These are phyloP conservation scores for Caenorhabditis sp. DNA, from an alignment of 2,888 invertebrate genomes.

Conservation along the genomic window DNA sequence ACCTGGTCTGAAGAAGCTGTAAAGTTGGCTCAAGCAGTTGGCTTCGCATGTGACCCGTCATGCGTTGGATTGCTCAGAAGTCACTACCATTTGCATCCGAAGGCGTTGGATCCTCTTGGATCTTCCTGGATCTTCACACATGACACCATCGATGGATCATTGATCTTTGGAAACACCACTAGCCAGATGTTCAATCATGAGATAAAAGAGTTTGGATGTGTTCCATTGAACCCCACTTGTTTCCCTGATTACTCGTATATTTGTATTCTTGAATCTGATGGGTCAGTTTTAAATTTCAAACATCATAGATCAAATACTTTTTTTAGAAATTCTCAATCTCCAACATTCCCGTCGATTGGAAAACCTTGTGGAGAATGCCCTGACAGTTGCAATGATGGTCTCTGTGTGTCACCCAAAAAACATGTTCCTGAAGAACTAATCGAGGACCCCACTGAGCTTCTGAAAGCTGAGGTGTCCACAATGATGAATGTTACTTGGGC, in stretches of 20 bases:
- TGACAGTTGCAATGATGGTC: conserved; percentile 23
- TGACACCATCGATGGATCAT: neutral
- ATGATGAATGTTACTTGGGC: neutral
- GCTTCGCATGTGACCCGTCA: neutral
- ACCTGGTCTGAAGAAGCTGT: conserved; percentile 14
- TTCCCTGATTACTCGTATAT: conserved; percentile 29
- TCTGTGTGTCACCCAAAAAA: neutral
- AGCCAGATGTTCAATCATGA: conserved; percentile 13
- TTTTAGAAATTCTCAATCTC: neutral
- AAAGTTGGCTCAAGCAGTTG: neutral
- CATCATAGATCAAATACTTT: neutral
- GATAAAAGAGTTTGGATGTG: conserved; percentile 28
- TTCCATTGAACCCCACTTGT: neutral
- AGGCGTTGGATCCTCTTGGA: conserved; percentile 17
- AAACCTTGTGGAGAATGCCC: conserved; percentile 24
- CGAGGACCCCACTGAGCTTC: no score
- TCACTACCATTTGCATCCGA: conserved; percentile 26
- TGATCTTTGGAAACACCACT: neutral
- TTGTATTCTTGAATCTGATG: conserved; percentile 19
- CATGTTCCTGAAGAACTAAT: no score
- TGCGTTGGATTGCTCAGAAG: conserved; percentile 1
- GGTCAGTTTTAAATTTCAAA: neutral
- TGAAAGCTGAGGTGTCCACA: neutral
- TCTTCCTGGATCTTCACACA: neutral
- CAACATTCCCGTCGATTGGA: neutral